Evolutionary conservation across 2,113 vertebrate species (phyloP).

Genomic region (Oryctolagus cuniculus): mOryCun1.1 NC_091437.1:47199501-47200000

Average conservation of each 20-base stretch:
- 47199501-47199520: not conserved
- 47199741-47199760: not conserved
- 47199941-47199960: not conserved
- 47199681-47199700: not conserved
- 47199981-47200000: not conserved
- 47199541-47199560: not conserved
- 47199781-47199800: not conserved
- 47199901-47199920: not conserved
- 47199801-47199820: not conserved
- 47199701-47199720: not conserved
- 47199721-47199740: not conserved
- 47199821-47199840: not conserved
- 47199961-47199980: not conserved
- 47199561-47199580: not conserved
- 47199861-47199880: not conserved
- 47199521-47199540: not conserved
- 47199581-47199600: not conserved
- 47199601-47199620: not conserved
- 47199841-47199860: not conserved
- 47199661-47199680: not conserved
- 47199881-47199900: not conserved
- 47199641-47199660: not conserved
- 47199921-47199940: not conserved
- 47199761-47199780: not conserved
- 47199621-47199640: not conserved